These are phyloP conservation scores for Ochropleura plecta DNA, from an alignment of 2,888 invertebrate species.

Conservation along the genomic window DNA sequence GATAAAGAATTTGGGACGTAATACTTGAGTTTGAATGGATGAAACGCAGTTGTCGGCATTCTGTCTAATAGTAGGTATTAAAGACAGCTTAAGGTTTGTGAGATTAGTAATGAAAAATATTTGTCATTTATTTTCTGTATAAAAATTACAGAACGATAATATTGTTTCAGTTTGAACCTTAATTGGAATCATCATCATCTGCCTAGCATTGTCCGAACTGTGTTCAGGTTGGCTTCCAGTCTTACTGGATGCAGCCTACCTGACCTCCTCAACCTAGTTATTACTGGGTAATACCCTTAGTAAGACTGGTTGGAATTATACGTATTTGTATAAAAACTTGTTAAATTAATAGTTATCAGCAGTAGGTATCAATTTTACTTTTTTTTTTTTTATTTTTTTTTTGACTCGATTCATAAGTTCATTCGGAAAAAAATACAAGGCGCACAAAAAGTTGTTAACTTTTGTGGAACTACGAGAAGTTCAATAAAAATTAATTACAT, in stretches of 20 bases:
- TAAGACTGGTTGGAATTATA: no score
- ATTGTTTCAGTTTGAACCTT: no score
- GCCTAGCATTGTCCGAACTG: not conserved
- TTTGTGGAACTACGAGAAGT: slow-evolving; percentile 14
- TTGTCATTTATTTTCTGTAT: no score
- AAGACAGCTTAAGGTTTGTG: not conserved
- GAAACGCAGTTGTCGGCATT: not conserved
- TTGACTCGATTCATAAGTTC: slow-evolving; percentile 7
- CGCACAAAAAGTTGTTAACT: slow-evolving; percentile 30
- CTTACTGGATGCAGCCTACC: not conserved
- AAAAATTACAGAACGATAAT: no score
- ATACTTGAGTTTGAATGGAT: slow-evolving; percentile 28
- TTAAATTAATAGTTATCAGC: not conserved
- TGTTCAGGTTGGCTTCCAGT: not conserved
- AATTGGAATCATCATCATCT: not conserved
- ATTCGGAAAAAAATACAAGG: slow-evolving; percentile 16
- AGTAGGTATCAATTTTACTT: not conserved
- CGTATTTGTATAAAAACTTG: not conserved
- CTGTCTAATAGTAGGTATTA: not conserved
- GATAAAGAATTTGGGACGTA: slow-evolving; percentile 19
- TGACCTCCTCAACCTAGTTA: not conserved
- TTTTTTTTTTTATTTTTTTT: no score
- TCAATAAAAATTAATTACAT: slow-evolving; percentile 10
- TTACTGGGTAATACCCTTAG: no score
- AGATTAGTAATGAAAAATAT: not conserved